Evolutionary conservation across 1,140 invertebrate species (phyloP), one percentile per base, ranked within the genome.

Genomic region (Patella vulgata): DNA sequence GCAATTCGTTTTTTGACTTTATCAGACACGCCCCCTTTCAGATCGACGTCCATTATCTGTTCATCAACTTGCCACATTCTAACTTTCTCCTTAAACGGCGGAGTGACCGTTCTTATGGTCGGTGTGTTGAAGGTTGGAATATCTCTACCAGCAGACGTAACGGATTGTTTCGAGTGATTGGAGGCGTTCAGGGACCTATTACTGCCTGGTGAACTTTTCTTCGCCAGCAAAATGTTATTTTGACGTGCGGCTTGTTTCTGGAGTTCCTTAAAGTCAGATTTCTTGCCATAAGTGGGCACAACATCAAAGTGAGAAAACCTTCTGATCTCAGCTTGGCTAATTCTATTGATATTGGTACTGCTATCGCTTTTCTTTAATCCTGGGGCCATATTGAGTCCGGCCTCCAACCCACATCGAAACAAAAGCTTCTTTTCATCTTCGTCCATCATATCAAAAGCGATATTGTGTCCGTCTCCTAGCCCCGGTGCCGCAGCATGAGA

Each of bases 31-130:
- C 72, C 77, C 11, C 56, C 52, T 27, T 70, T 71, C 21, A 75
- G 65, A 68, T 78, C 77, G 36, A 78, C 71, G 46, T 71, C 72
- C 11, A 75, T 47, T 46, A 76, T 75, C 54, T 73, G 60, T 8
- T 33, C 25, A 36, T 76, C 77, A 1, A 65, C 70, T 56, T 75
- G 73, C 77, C 77, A 78, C 31, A 78, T 64, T 3, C 56, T 54
- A 3, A 69, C 59, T 40, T 52, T 59, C 12, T 62, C 42, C 63
- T 70, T 66, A 14, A 46, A 31, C 11, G 33, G 46, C 17, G 23
- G 23, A 6, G 59, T 55, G 11, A 46, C 25, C 4, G 57, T 17
- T 31, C 47, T 44, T 0, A 55, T 48, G 2, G 62, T 59, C 1
- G 57, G 60, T 1, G 66, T 64, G 12, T 56, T n/a, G 4, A 59